These are phyloP conservation scores for Trididemnum nubilum DNA, from an alignment of 23 tunicate genomes.

Conservation along the genomic window DNA sequence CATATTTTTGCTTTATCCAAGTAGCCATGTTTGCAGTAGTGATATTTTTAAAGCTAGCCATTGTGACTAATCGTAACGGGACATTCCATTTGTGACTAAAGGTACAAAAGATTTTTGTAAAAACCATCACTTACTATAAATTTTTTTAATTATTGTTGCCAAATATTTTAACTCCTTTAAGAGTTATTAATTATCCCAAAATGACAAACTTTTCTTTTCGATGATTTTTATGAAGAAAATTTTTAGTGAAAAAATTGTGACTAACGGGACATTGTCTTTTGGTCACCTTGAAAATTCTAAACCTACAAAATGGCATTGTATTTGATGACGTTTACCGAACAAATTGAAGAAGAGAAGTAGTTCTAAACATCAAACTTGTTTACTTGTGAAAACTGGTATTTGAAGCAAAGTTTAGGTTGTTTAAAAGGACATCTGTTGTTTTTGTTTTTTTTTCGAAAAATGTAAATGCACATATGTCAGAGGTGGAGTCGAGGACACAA, in stretches of 20 bases:
- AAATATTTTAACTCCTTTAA: background rate
- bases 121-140: background rate
- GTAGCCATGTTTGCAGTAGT: too few species aligned
- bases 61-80: too few species aligned
- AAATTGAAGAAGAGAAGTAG: background rate
- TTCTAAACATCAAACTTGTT: background rate
- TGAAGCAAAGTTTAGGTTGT: background rate
- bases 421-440: background rate
- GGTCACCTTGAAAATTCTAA: background rate
- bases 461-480: background rate
- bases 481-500: too few species aligned
- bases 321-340: background rate
- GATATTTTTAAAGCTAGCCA: too few species aligned
- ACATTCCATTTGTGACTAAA: background rate
- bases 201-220: background rate
- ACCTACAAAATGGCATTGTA: background rate
- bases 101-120: background rate
- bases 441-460: background rate
- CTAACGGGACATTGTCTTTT: background rate
- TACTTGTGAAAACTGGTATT: background rate
- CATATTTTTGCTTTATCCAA: too few species aligned
- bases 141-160: background rate
- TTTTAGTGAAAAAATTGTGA: background rate
- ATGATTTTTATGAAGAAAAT: background rate
- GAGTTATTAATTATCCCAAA: background rate